Evolutionary conservation across 2,888 invertebrate genomes (phyloP).

Genomic region (Acrocyrtus sp.): DNA sequence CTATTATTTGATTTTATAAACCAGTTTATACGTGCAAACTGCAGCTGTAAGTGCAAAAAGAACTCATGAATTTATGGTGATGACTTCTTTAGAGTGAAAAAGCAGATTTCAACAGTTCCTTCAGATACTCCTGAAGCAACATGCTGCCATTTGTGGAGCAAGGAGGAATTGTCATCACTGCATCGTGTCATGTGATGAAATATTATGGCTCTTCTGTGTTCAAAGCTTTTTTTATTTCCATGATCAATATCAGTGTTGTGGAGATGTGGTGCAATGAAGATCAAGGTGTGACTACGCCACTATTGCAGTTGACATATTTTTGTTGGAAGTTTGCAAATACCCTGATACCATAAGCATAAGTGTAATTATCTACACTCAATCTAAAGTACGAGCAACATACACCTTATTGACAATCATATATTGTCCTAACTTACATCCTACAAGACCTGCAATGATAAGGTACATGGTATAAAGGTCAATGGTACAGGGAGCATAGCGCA

Average conservation of each 20-base stretch:
- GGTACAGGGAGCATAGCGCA: background rate
- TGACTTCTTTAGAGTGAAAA: too few species aligned
- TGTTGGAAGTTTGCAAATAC: conserved; percentile 5
- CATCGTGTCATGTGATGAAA: background rate
- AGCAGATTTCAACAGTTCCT: background rate
- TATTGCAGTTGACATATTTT: conserved; percentile 31
- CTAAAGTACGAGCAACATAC: background rate
- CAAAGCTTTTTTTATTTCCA: conserved; percentile 3
- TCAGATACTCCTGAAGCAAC: background rate
- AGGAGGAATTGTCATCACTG: background rate
- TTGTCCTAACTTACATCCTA: conserved; percentile 13
- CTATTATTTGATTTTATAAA: background rate
- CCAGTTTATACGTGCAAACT: background rate
- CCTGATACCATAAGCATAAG: background rate
- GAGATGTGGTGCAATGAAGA: conserved; percentile 46
- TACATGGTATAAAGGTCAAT: conserved; percentile 21
- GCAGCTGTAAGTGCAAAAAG: background rate
- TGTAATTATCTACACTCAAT: background rate
- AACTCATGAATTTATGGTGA: too few species aligned
- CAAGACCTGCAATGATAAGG: conserved; percentile 29
- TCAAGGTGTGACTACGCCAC: conserved; percentile 44
- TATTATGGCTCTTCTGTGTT: background rate
- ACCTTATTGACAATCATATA: background rate
- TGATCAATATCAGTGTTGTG: conserved; percentile 30
- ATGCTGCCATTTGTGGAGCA: too few species aligned